Evolutionary conservation across 2,888 invertebrate genomes (phyloP).

Genomic region (Blastobasis adustella): DNA sequence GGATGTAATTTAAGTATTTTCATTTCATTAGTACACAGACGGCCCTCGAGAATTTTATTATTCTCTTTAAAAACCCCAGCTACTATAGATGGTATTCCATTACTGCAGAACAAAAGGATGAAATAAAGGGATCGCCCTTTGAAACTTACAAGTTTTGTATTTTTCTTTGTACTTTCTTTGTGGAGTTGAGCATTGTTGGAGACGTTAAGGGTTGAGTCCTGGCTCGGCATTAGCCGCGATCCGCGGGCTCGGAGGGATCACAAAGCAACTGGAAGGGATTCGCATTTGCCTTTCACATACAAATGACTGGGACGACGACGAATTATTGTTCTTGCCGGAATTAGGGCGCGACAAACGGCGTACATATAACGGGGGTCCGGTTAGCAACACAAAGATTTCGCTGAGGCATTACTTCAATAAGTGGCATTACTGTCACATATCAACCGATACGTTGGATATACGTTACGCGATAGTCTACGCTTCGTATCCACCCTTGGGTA

Average conservation of each 20-base stretch:
- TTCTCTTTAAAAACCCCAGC: slow-evolving; percentile 26
- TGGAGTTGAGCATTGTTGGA: slow-evolving; percentile 53
- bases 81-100: slow-evolving; percentile 42
- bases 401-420: no score
- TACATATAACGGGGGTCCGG: no score
- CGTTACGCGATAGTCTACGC: no score
- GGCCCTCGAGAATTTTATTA: background rate
- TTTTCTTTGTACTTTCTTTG: slow-evolving; percentile 57
- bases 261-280: slow-evolving; percentile 18
- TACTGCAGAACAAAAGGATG: slow-evolving; percentile 41
- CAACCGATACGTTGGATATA: no score
- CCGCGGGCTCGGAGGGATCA: slow-evolving; percentile 18
- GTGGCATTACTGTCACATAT: no score
- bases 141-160: slow-evolving; percentile 58
- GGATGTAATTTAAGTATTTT: no score
- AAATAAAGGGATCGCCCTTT: slow-evolving; percentile 55
- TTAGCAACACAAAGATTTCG: no score
- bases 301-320: no score
- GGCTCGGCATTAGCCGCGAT: slow-evolving; percentile 22
- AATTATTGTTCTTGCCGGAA: no score
- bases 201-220: slow-evolving; percentile 34
- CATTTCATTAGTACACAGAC: background rate
- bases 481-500: no score
- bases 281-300: background rate
- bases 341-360: no score